A percentile compares a stretch with the other conserved stretches of the same genome.
These are phyloP conservation scores for Drosophila subquinaria DNA, from an alignment of 2,888 invertebrate species.

Conservation along the genomic window DNA sequence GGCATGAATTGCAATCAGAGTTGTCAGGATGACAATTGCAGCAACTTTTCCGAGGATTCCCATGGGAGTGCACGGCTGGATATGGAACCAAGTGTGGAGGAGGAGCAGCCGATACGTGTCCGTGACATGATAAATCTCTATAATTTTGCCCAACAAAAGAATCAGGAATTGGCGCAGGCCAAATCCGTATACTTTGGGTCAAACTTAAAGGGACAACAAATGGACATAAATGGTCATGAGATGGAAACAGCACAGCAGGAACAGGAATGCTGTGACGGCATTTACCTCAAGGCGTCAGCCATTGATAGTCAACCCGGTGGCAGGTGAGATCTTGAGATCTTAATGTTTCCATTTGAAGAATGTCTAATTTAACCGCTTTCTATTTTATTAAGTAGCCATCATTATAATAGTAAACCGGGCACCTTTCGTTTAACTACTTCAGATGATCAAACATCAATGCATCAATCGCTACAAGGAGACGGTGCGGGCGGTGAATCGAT, in stretches of 20 bases:
- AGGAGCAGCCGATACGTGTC: slow-evolving; percentile 68
- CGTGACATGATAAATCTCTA: slow-evolving; percentile 83
- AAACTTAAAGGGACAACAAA: slow-evolving; percentile 29
- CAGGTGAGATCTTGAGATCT: slow-evolving; percentile 8
- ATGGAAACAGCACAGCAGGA: slow-evolving; percentile 10
- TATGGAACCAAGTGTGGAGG: background rate
- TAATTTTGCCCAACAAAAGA: slow-evolving; percentile 73
- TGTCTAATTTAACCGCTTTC: background rate
- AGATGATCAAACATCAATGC: slow-evolving; percentile 40
- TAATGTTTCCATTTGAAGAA: background rate
- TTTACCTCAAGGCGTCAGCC: slow-evolving; percentile 23
- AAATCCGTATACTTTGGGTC: slow-evolving; percentile 74
- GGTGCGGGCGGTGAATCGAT: slow-evolving; percentile 37
- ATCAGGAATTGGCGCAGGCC: slow-evolving; percentile 69
- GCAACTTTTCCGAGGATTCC: slow-evolving; percentile 49
- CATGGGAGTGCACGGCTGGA: slow-evolving; percentile 12
- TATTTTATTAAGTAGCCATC: slow-evolving; percentile 4
- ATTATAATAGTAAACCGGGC: slow-evolving; percentile 7
- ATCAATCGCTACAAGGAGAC: slow-evolving; percentile 18
- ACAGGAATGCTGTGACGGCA: slow-evolving; percentile 40
- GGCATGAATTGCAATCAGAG: slow-evolving; percentile 24
- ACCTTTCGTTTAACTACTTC: slow-evolving; percentile 47
- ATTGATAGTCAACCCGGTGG: slow-evolving; percentile 20
- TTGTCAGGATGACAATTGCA: slow-evolving; percentile 57
- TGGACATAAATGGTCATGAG: slow-evolving; percentile 15